These are phyloP conservation scores for Apocheima hispidaria DNA, from an alignment of 2,888 invertebrate genomes.

Conservation along the genomic window DNA sequence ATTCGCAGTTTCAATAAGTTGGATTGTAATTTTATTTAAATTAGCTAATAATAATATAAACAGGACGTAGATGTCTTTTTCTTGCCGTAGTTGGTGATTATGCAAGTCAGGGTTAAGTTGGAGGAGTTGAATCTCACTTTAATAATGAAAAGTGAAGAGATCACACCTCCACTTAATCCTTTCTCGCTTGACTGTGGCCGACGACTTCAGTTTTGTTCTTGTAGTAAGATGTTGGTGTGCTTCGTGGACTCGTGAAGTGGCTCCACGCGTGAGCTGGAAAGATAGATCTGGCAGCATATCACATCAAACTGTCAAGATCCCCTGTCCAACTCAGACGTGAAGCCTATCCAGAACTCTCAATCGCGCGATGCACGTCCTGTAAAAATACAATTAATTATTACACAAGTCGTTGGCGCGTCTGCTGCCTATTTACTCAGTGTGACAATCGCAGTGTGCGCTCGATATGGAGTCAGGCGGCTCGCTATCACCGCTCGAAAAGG, in stretches of 20 bases:
- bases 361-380: slow-evolving; percentile 51
- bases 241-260: slow-evolving; percentile 50
- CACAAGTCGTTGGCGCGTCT: slow-evolving; percentile 45
- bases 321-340: slow-evolving; percentile 86
- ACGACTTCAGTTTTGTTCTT: background rate
- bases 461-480: slow-evolving; percentile 65
- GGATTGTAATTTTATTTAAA: no score
- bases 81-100: slow-evolving; percentile 50
- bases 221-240: background rate
- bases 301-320: slow-evolving; percentile 83
- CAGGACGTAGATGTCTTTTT: background rate
- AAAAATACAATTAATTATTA: slow-evolving; percentile 61
- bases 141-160: slow-evolving; percentile 86
- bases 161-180: slow-evolving; percentile 87
- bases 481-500: slow-evolving; percentile 82
- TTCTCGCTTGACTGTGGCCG: slow-evolving; percentile 56
- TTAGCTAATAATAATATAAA: background rate
- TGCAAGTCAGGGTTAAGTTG: slow-evolving; percentile 85
- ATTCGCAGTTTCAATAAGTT: no score
- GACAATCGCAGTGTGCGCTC: slow-evolving; percentile 71
- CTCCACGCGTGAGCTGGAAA: slow-evolving; percentile 85
- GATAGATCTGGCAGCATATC: slow-evolving; percentile 85
- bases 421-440: slow-evolving; percentile 66
- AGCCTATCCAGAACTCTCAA: slow-evolving; percentile 53
- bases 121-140: slow-evolving; percentile 88